A percentile compares a stretch with the other conserved stretches of the same genome.
These are phyloP conservation scores for Dromas ardeola DNA, from an alignment of 2,113 vertebrate species.

Conservation along the genomic window DNA sequence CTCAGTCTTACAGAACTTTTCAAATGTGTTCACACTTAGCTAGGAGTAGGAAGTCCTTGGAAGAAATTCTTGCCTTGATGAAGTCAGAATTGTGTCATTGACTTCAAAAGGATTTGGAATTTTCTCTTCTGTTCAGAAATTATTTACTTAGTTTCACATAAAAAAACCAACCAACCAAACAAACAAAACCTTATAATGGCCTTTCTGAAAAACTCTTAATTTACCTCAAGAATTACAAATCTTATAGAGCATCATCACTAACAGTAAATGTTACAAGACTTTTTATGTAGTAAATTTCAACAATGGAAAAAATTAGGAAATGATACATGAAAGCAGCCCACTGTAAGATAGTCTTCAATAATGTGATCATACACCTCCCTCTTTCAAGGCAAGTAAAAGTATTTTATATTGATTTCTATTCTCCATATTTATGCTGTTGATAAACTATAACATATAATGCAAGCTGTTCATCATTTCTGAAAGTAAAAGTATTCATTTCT, in stretches of 20 bases:
- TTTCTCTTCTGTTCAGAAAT: background rate
- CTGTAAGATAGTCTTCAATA: background rate
- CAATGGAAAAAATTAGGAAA: background rate
- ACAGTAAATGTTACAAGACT: background rate
- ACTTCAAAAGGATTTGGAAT: background rate
- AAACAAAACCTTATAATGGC: background rate
- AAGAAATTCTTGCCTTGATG: background rate
- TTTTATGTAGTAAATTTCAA: background rate
- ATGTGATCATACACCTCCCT: background rate
- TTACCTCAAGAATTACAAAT: background rate
- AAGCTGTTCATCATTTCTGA: background rate
- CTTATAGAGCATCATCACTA: background rate
- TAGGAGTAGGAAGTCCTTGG: background rate
- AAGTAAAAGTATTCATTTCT: background rate
- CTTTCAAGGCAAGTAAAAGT: background rate
- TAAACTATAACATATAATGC: background rate
- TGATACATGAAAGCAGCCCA: background rate
- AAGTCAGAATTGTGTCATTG: background rate
- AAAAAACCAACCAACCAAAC: background rate
- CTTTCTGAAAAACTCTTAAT: background rate
- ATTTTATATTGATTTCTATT: background rate
- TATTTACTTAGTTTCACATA: background rate
- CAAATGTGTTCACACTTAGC: background rate
- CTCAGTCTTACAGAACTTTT: background rate
- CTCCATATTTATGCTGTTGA: background rate